phyloP scores from a whole-genome alignment of 2,888 invertebrate genomes.

The Macrophya alboannulata region DNA sequence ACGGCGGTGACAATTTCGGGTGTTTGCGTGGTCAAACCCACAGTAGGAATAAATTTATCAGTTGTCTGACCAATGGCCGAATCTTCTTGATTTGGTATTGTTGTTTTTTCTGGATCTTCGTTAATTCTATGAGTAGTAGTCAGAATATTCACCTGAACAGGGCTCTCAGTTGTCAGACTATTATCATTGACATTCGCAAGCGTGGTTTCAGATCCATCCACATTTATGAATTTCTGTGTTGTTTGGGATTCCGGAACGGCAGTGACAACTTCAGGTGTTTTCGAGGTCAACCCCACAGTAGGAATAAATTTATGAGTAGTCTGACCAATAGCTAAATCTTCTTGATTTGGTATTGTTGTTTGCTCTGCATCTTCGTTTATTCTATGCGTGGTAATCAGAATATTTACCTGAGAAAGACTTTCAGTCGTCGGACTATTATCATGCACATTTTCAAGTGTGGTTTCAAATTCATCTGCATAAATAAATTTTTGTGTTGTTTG shows the following conservation, averaged over 20 bases:
- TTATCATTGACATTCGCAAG: not conserved
- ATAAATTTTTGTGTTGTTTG: slow-evolving; percentile 41
- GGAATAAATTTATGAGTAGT: not conserved
- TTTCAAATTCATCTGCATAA: not conserved
- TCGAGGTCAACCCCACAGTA: not conserved
- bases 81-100: not conserved
- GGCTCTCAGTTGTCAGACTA: not conserved
- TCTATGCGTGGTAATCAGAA: not conserved
- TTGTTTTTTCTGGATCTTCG: not conserved
- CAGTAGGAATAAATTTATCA: not conserved
- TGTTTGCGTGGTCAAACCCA: not conserved
- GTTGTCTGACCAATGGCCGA: not conserved
- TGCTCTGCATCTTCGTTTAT: not conserved
- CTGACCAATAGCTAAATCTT: not conserved
- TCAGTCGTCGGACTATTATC: slow-evolving; percentile 16
- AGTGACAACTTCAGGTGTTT: slow-evolving; percentile 8
- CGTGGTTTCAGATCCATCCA: not conserved
- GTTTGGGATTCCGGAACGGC: not conserved
- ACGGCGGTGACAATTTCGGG: not conserved
- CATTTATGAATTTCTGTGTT: not conserved
- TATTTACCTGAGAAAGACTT: not conserved
- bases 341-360: not conserved
- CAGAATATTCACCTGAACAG: not conserved
- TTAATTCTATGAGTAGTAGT: not conserved
- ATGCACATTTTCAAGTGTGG: slow-evolving; percentile 8